Evolutionary conservation across 2,888 invertebrate species (phyloP).

Genomic region (Heliconius charithonia): DNA sequence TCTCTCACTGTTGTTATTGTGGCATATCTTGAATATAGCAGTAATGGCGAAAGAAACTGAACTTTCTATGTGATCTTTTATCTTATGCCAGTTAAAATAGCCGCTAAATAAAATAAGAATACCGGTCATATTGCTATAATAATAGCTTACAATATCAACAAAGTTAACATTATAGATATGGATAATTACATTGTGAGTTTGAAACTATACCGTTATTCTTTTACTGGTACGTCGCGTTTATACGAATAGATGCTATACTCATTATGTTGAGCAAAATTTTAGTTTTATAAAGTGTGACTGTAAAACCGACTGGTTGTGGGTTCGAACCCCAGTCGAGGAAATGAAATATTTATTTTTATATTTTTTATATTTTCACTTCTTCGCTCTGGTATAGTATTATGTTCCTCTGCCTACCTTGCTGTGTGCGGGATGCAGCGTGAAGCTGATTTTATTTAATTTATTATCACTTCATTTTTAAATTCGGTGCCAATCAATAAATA

Average conservation of each 20-base stretch:
- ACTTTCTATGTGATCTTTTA: slow-evolving; percentile 37
- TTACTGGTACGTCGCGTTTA: background rate
- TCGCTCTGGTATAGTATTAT: too few species aligned
- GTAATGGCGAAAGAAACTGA: slow-evolving; percentile 22
- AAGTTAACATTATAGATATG: background rate
- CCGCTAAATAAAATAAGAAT: slow-evolving; percentile 6
- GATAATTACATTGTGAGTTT: slow-evolving; percentile 12
- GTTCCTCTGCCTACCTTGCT: too few species aligned
- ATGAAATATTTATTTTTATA: too few species aligned
- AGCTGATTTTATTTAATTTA: too few species aligned
- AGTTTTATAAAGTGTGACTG: too few species aligned
- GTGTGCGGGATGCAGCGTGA: too few species aligned
- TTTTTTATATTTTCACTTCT: too few species aligned
- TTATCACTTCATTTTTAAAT: too few species aligned
- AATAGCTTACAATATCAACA: slow-evolving; percentile 12
- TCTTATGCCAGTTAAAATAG: slow-evolving; percentile 10
- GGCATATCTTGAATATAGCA: slow-evolving; percentile 7
- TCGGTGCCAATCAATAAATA: too few species aligned
- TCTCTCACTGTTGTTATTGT: background rate
- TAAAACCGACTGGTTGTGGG: too few species aligned
- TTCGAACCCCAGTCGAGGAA: too few species aligned
- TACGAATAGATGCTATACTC: background rate
- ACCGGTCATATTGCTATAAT: slow-evolving; percentile 23
- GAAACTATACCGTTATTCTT: slow-evolving; percentile 17
- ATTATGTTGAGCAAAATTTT: too few species aligned